Evolutionary conservation across 2,797 vertebrate species (phyloP).

Genomic region (Bovichtus diacanthus): DNA sequence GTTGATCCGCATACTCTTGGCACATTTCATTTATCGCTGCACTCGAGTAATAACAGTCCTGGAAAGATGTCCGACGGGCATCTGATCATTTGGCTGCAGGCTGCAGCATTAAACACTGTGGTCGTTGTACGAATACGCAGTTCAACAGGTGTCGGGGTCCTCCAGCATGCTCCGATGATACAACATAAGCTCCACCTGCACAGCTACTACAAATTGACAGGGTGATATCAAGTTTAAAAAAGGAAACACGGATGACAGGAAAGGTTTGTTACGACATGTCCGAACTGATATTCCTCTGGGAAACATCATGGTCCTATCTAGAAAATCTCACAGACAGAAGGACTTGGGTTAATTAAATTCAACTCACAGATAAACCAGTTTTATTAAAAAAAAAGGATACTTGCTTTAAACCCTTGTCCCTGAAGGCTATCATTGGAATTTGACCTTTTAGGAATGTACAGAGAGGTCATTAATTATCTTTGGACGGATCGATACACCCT

Average conservation of each 20-base stretch:
- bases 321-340: not conserved
- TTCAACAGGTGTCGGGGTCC: slow-evolving; percentile 23
- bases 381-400: not conserved
- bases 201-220: slow-evolving; percentile 18
- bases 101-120: slow-evolving; percentile 16
- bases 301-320: not conserved
- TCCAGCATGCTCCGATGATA: slow-evolving; percentile 11
- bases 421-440: not conserved
- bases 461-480: not conserved
- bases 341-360: not conserved
- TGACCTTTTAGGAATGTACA: not conserved
- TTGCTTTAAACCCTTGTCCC: not conserved
- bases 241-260: not conserved
- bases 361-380: not conserved
- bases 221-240: not conserved
- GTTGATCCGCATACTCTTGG: not conserved
- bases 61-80: slow-evolving; percentile 10
- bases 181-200: slow-evolving; percentile 13
- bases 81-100: slow-evolving; percentile 14
- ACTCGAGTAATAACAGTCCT: not conserved
- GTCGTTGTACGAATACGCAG: slow-evolving; percentile 9
- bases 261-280: not conserved
- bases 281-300: not conserved
- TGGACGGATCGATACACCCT: not conserved
- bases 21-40: slow-evolving; percentile 12